Base-by-base conservation (phyloP, 2,888 invertebrate species). In the Gari tellinella region DNA sequence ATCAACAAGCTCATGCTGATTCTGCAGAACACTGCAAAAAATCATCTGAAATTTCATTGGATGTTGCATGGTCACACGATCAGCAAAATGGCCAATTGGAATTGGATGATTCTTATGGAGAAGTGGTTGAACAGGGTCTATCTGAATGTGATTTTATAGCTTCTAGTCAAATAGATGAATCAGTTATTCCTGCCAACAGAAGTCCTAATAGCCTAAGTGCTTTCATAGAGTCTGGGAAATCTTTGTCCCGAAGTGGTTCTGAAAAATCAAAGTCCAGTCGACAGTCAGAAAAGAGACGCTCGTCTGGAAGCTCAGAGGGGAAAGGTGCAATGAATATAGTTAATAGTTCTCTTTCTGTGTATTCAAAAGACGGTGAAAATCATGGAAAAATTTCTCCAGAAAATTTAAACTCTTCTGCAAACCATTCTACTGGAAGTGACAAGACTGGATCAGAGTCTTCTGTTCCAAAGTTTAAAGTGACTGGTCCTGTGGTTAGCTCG, bases 301-400 rank as follows among this genome's bases (percentile, higher is more conserved):
- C 64, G 1, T 46, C 55, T 31, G 19, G 45, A 10, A 55, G 55
- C 19, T 40, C 40, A 23, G 64, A 64, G 37, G 37, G 37, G 23
- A 55, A 55, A 55, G 37, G 64, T 64, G 55, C 56, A 55, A 64
- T 64, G 40, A 38, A 38, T 21, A 5, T 43, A 43, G 31, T 4
- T 31, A 4, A 31, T 31, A 7, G 10, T 31, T 31, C 31, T 31
- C 31, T 31, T 4, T 7, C 31, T 7, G 31, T 31, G 10, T 31
- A 31, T 31, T 31, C 31, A 31, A 31, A 31, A 31, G 31, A 31
- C 5, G 10, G 31, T 31, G 31, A 31, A 31, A 31, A 31, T 31
- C 10, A 31, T 31, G 31, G 31, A 31, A 31, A 21, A 3, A 12
- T 23, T 41, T 40, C 51, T 14, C 26, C 61, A 49, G 61, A 51